phyloP scores from a whole-genome alignment of 1,140 invertebrate genomes.

The Drosophila navojoa region DNA sequence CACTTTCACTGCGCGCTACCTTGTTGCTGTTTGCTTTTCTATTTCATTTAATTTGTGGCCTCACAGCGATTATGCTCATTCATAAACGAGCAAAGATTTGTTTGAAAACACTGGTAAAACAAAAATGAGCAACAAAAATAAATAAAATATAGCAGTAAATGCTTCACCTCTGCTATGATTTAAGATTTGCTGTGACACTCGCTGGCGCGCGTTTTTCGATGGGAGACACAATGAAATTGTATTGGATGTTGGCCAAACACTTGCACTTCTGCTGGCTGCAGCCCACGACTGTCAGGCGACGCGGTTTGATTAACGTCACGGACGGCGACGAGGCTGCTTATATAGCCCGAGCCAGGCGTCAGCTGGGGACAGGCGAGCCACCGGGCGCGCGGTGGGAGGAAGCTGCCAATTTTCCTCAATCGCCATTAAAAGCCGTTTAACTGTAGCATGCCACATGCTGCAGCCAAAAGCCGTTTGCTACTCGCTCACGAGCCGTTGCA shows the following conservation, averaged over 20 bases:
- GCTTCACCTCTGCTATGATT: slow-evolving; percentile 51
- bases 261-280: slow-evolving; percentile 45
- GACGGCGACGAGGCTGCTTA: slow-evolving; percentile 50
- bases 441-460: slow-evolving; percentile 33
- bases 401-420: slow-evolving; percentile 62
- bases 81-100: slow-evolving; percentile 10
- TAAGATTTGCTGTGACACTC: slow-evolving; percentile 14
- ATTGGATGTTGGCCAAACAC: slow-evolving; percentile 23
- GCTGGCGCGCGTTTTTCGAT: slow-evolving; percentile 24
- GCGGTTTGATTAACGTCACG: slow-evolving; percentile 72
- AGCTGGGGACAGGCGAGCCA: not conserved
- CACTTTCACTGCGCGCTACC: slow-evolving; percentile 43
- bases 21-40: not conserved
- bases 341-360: slow-evolving; percentile 47
- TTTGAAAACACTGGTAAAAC: slow-evolving; percentile 25
- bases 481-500: slow-evolving; percentile 23
- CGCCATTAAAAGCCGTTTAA: slow-evolving; percentile 54
- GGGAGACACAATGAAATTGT: slow-evolving; percentile 14
- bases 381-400: not conserved
- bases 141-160: slow-evolving; percentile 25
- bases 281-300: slow-evolving; percentile 55
- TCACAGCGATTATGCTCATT: slow-evolving; percentile 39
- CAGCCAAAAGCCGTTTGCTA: slow-evolving; percentile 32
- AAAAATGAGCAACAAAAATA: slow-evolving; percentile 9
- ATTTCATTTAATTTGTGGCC: slow-evolving; percentile 26